Evolutionary conservation across 2,113 vertebrate genomes (phyloP).

Genomic region (Carassius auratus): DNA sequence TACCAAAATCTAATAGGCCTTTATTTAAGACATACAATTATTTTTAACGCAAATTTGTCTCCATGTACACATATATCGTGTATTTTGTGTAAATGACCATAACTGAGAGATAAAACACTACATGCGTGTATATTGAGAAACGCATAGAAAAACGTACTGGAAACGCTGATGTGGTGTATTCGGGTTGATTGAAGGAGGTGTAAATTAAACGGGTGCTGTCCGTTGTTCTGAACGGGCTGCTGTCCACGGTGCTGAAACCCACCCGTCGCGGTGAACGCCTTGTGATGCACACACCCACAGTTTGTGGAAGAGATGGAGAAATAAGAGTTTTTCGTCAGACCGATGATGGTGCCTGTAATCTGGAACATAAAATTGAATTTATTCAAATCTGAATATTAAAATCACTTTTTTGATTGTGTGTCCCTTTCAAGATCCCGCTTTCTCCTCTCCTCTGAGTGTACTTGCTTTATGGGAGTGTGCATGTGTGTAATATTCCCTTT

Average conservation of each 20-base stretch:
- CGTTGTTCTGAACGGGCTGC: conserved; percentile 34
- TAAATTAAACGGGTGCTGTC: conserved; percentile 58
- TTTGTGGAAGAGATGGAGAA: conserved; percentile 33
- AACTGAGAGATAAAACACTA: not conserved
- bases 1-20: not conserved
- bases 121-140: not conserved
- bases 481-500: not conserved
- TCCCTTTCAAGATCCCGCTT: not conserved
- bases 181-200: not conserved
- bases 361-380: not conserved
- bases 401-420: conserved; percentile 1
- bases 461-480: conserved; percentile 38
- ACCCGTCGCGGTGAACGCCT: conserved; percentile 68
- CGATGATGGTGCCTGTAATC: not conserved
- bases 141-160: not conserved
- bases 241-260: conserved; percentile 68
- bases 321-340: not conserved
- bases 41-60: not conserved
- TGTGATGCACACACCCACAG: conserved; percentile 61
- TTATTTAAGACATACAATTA: not conserved
- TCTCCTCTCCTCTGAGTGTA: not conserved
- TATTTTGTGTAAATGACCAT: not conserved
- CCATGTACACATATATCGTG: not conserved
- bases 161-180: not conserved
- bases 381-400: not conserved